Evolutionary conservation across 2,797 vertebrate species (phyloP).

Genomic region (Syngnathus acus): DNA sequence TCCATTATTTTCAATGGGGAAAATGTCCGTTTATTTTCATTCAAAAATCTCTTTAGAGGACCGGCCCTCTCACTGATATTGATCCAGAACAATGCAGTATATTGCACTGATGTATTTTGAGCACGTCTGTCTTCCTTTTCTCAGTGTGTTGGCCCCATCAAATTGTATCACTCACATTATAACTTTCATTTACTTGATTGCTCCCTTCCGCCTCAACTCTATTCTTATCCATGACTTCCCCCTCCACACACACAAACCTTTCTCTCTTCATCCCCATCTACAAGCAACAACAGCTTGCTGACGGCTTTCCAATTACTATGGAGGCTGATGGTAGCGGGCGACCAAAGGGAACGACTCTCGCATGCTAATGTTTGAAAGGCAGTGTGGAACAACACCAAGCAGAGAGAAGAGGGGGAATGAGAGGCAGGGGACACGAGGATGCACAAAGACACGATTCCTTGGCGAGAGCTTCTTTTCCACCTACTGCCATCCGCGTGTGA

Average conservation of each 20-base stretch:
- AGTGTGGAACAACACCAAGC: neutral
- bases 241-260: neutral
- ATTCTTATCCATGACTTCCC: slow-evolving; percentile 9
- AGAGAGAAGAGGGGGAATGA: neutral
- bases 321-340: slow-evolving; percentile 41
- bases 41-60: no score
- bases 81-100: no score
- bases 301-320: slow-evolving; percentile 74
- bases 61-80: no score
- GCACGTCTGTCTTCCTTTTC: slow-evolving; percentile 18
- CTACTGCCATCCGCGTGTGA: neutral
- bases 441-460: neutral
- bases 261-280: slow-evolving; percentile 9
- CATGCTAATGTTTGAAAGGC: slow-evolving; percentile 63
- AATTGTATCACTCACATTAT: slow-evolving; percentile 26
- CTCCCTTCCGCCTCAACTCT: slow-evolving; percentile 9
- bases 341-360: slow-evolving; percentile 46
- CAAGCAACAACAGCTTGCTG: slow-evolving; percentile 32
- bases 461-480: neutral
- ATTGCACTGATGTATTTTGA: neutral
- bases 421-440: neutral
- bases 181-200: slow-evolving; percentile 28
- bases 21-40: no score
- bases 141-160: slow-evolving; percentile 2
- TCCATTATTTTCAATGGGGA: no score